phyloP scores from a whole-genome alignment of 2,888 invertebrate genomes.

The Rhingia rostrata region DNA sequence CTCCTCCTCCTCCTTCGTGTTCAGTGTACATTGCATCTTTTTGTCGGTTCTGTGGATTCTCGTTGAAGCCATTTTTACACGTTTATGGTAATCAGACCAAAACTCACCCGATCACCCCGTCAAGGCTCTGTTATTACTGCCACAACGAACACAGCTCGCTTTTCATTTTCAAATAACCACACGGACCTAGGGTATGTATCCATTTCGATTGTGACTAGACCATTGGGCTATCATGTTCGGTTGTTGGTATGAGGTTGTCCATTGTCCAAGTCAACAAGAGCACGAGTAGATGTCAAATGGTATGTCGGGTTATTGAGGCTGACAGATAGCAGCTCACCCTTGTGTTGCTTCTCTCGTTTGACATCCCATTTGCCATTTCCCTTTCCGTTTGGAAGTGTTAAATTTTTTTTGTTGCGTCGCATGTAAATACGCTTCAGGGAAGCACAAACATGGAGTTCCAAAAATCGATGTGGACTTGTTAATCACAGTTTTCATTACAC shows the following conservation, averaged over 20 bases:
- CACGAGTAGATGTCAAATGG: constrained; percentile 32
- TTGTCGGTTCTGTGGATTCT: background rate
- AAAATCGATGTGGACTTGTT: constrained; percentile 41
- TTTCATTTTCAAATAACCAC: constrained; percentile 33
- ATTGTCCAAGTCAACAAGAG: constrained; percentile 21
- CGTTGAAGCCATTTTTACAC: constrained; percentile 46
- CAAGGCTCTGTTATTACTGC: constrained; percentile 24
- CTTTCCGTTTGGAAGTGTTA: background rate
- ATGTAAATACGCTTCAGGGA: constrained; percentile 2
- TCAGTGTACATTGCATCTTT: constrained; percentile 11
- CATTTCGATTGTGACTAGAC: constrained; percentile 18
- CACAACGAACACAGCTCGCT: background rate
- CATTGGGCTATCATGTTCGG: background rate
- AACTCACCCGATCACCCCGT: constrained; percentile 11
- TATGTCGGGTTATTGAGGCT: constrained; percentile 49
- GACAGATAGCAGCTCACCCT: constrained; percentile 41
- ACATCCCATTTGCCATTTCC: constrained; percentile 35
- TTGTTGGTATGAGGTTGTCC: background rate
- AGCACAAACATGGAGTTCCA: constrained; percentile 9
- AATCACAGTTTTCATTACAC: constrained; percentile 65
- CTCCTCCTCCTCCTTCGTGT: constrained; percentile 8
- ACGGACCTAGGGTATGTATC: constrained; percentile 20
- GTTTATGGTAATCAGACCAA: constrained; percentile 64
- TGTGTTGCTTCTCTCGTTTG: background rate
- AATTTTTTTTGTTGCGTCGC: background rate